Evolutionary conservation across 2,888 invertebrate species (phyloP).

Genomic region (Drymonia ruficornis): DNA sequence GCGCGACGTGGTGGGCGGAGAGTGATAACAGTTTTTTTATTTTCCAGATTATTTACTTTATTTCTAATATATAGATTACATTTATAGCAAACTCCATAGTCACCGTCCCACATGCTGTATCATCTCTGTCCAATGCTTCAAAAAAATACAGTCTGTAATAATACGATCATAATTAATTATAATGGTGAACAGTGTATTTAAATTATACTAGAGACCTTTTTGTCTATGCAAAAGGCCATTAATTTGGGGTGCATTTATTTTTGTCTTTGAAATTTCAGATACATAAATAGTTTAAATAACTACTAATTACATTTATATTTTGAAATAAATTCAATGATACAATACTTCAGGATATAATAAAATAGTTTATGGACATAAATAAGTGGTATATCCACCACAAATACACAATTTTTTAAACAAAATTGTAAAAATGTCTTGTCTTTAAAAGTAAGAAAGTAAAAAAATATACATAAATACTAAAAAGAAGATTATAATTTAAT

Average conservation of each 20-base stretch:
- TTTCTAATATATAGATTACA: too few species aligned
- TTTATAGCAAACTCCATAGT: too few species aligned
- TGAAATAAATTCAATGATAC: conserved; percentile 17
- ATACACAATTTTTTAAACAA: not conserved
- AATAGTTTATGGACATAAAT: conserved; percentile 1
- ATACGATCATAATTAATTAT: too few species aligned
- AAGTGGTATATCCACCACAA: not conserved
- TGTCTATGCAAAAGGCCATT: too few species aligned
- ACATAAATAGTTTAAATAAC: conserved; percentile 17
- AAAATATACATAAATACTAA: conserved; percentile 24
- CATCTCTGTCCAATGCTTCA: too few species aligned
- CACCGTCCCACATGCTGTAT: too few species aligned
- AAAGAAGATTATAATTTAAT: conserved; percentile 22
- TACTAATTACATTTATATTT: conserved; percentile 23
- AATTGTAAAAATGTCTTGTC: conserved; percentile 20
- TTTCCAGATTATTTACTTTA: not conserved
- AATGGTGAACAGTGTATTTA: too few species aligned
- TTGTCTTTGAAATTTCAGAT: not conserved
- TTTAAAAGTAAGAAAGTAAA: conserved; percentile 27
- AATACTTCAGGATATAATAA: conserved; percentile 2
- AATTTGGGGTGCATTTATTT: not conserved
- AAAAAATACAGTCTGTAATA: too few species aligned
- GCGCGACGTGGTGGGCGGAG: too few species aligned
- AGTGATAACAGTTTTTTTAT: too few species aligned
- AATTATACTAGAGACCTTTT: too few species aligned